These are phyloP conservation scores for Ailuropoda melanoleuca DNA, from an alignment of 2,113 vertebrate species.

Conservation along the genomic window DNA sequence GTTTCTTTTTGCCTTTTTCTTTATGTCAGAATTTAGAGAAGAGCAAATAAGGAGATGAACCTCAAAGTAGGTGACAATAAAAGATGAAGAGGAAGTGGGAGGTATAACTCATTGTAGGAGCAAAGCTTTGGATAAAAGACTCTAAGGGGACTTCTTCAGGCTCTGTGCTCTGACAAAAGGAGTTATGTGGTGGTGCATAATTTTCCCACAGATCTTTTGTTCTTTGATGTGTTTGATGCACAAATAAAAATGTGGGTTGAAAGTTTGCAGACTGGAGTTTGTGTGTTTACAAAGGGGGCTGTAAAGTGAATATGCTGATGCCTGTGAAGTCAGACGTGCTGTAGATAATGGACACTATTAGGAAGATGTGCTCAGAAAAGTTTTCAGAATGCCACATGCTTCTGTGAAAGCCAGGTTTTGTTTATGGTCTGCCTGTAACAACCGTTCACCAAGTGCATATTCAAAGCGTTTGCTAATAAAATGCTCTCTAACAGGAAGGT, in stretches of 20 bases:
- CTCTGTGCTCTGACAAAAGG: conserved; percentile 62
- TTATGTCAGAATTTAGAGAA: conserved; percentile 74
- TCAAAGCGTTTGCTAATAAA: conserved; percentile 33
- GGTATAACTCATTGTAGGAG: conserved; percentile 60
- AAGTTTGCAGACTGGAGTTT: conserved; percentile 1
- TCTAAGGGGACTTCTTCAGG: conserved; percentile 69
- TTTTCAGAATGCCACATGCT: background rate
- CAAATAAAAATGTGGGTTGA: conserved; percentile 24
- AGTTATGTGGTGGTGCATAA: conserved; percentile 57
- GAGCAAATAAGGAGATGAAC: conserved; percentile 68
- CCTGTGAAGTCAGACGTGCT: conserved; percentile 25
- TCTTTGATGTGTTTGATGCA: conserved; percentile 75
- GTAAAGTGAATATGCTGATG: conserved; percentile 5
- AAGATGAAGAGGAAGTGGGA: conserved; percentile 74
- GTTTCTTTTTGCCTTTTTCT: conserved; percentile 29
- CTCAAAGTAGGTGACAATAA: conserved; percentile 69
- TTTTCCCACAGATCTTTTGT: conserved; percentile 79
- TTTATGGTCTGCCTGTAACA: background rate
- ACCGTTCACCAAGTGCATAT: background rate
- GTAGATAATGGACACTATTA: background rate
- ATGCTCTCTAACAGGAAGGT: background rate
- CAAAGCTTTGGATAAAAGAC: conserved; percentile 73
- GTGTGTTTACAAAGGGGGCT: conserved; percentile 4
- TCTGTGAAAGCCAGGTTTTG: conserved; percentile 27
- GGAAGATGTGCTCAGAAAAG: background rate